Evolutionary conservation across 2,113 vertebrate genomes (phyloP).

Genomic region (Pseudopodoces humilis): DNA sequence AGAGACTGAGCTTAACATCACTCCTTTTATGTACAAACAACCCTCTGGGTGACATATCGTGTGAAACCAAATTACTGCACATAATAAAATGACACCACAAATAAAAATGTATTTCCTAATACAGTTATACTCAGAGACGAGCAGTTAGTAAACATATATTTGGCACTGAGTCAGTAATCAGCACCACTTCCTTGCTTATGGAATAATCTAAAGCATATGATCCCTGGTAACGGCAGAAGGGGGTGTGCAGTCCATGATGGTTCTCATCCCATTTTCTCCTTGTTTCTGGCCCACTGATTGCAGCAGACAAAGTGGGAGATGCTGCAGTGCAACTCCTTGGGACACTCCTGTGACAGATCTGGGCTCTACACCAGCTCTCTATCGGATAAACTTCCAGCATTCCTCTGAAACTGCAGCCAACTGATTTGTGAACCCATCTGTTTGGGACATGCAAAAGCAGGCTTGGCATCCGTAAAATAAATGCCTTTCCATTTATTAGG

Average conservation of each 20-base stretch:
- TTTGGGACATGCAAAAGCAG: not conserved
- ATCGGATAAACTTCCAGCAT: not conserved
- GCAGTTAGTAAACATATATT: not conserved
- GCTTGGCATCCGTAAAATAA: not conserved
- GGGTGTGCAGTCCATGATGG: not conserved
- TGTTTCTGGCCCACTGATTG: not conserved
- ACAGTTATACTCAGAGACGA: not conserved
- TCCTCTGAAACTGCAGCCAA: not conserved
- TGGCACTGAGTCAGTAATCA: not conserved
- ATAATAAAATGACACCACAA: constrained; percentile 40
- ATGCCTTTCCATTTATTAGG: not conserved
- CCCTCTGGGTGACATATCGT: not conserved
- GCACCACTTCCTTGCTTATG: not conserved
- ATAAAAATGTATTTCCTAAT: constrained; percentile 34
- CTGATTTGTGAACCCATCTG: constrained; percentile 37
- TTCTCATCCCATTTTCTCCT: not conserved
- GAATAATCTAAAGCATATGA: not conserved
- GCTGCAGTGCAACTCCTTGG: not conserved
- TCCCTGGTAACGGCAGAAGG: not conserved
- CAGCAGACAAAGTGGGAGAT: not conserved
- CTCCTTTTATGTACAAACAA: constrained; percentile 51
- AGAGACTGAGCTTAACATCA: not conserved
- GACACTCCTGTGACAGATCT: not conserved
- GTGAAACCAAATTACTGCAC: constrained; percentile 38
- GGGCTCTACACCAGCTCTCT: not conserved